Evolutionary conservation across 2,888 invertebrate genomes (phyloP).

Genomic region (Eurytoma adleriae): DNA sequence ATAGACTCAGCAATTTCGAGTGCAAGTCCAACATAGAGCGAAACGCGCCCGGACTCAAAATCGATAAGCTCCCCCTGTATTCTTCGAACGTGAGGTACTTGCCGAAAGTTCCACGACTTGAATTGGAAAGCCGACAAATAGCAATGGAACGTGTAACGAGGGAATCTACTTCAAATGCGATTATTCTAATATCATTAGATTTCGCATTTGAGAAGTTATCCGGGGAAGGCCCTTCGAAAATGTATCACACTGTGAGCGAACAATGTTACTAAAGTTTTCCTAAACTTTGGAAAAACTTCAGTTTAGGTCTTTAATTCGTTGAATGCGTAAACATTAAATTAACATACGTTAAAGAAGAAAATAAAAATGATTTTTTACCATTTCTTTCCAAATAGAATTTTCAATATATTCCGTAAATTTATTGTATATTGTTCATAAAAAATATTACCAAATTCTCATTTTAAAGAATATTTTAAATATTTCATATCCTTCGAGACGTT

Average conservation of each 20-base stretch:
- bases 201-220: constrained; percentile 18
- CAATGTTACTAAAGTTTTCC: no score
- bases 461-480: no score
- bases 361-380: no score
- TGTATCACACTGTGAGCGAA: no score
- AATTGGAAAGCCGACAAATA: constrained; percentile 53
- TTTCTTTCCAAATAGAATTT: no score
- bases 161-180: constrained; percentile 43
- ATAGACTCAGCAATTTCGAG: constrained; percentile 56
- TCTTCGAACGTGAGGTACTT: constrained; percentile 50
- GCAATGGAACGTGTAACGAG: constrained; percentile 52
- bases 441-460: no score
- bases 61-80: constrained; percentile 50
- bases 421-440: no score
- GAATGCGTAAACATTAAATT: not conserved
- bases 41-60: constrained; percentile 45
- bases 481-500: no score
- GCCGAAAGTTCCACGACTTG: constrained; percentile 52
- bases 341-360: no score
- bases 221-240: not conserved
- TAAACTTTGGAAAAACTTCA: no score
- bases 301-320: not conserved
- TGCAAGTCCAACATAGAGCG: constrained; percentile 49
- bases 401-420: no score
- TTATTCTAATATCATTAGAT: constrained; percentile 52